Evolutionary conservation across 1,140 invertebrate genomes (phyloP).

Genomic region (Drosophila gunungcola): DNA sequence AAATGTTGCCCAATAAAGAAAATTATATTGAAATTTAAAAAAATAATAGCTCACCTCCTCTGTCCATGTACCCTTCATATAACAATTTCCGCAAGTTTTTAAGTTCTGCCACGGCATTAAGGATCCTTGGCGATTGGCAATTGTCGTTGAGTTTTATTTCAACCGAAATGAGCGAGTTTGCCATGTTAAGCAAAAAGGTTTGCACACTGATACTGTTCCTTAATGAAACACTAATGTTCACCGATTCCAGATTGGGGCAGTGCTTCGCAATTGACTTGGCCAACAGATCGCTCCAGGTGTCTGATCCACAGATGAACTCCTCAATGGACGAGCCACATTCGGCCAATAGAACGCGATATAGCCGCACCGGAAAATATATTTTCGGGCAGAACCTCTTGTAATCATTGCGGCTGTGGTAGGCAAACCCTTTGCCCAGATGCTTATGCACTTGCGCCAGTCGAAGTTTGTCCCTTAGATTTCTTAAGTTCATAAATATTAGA

Average conservation of each 20-base stretch:
- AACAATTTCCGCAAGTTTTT: conserved; percentile 2
- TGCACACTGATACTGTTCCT: neutral
- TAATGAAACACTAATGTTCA: conserved; percentile 4
- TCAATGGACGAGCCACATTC: neutral
- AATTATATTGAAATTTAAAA: too few relatives aligned
- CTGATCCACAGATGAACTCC: conserved; percentile 5
- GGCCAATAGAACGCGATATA: conserved; percentile 1
- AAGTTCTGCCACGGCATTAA: conserved; percentile 5
- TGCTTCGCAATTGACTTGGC: conserved; percentile 10
- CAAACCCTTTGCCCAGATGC: conserved; percentile 6
- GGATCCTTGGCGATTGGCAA: conserved; percentile 7
- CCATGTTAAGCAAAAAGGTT: neutral
- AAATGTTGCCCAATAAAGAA: too few relatives aligned
- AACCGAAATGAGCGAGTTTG: neutral
- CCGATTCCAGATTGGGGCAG: conserved; percentile 7
- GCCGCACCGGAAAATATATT: conserved; percentile 11
- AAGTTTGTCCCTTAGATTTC: neutral
- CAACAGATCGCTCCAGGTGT: conserved; percentile 10
- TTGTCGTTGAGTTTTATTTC: conserved; percentile 5
- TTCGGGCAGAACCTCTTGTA: conserved; percentile 1
- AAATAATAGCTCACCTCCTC: neutral
- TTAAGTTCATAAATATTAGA: conserved; percentile 6
- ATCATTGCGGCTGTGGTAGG: conserved; percentile 13
- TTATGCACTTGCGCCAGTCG: conserved; percentile 2
- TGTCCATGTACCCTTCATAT: conserved; percentile 7